These are phyloP conservation scores for Morone chrysops DNA, from an alignment of 2,113 vertebrate genomes.

Conservation along the genomic window DNA sequence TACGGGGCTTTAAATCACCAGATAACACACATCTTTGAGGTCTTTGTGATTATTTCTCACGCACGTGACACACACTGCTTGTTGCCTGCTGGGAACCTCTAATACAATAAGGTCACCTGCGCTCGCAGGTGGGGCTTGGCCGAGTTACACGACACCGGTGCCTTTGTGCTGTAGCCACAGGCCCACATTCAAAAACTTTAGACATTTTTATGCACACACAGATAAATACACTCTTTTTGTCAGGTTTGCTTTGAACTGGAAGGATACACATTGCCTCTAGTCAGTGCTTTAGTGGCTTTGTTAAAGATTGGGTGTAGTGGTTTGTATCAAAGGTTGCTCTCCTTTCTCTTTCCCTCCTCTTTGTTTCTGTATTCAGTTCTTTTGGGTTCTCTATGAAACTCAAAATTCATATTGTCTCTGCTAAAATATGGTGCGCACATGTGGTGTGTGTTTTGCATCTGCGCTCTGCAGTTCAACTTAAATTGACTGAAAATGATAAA, in stretches of 20 bases:
- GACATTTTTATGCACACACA: constrained; percentile 45
- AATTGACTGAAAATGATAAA: background rate
- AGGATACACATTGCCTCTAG: constrained; percentile 52
- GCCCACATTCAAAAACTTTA: constrained; percentile 49
- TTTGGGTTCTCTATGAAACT: constrained; percentile 27
- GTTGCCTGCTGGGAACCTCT: constrained; percentile 46
- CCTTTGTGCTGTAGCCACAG: constrained; percentile 67
- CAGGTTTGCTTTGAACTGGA: constrained; percentile 65
- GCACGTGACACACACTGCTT: constrained; percentile 42
- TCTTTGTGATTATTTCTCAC: constrained; percentile 37
- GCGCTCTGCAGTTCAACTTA: constrained; percentile 8
- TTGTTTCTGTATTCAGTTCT: constrained; percentile 24
- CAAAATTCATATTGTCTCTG: background rate
- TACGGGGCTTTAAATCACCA: constrained; percentile 42
- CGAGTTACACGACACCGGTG: constrained; percentile 67
- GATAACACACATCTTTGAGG: constrained; percentile 48
- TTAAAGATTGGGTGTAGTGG: constrained; percentile 58
- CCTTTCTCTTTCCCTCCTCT: constrained; percentile 29
- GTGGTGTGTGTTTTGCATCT: constrained; percentile 26
- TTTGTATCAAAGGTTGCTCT: constrained; percentile 60
- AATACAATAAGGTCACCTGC: constrained; percentile 73
- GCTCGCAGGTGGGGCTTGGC: constrained; percentile 59
- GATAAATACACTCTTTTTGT: constrained; percentile 55
- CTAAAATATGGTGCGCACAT: constrained; percentile 26
- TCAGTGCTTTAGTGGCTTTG: constrained; percentile 61